Evolutionary conservation across 1,140 invertebrate genomes (phyloP), one percentile per base, ranked within the genome.

Genomic region (Musca domestica): DNA sequence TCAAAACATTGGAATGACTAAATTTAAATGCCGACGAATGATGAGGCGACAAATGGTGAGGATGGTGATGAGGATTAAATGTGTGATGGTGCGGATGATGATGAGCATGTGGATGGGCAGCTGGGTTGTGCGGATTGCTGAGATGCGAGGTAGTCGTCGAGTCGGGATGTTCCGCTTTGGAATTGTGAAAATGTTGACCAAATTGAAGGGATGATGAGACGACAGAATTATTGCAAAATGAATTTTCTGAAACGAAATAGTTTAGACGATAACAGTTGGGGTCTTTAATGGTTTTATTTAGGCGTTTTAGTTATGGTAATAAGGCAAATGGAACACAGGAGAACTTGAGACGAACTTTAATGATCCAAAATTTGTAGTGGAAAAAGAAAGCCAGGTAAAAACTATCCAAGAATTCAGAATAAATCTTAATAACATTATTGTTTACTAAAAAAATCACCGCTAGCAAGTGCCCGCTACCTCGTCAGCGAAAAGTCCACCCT

Each of bases 1-100:
- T 76, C 25, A 78, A 75, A 10, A 74, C 73, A 25, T 74, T 74
- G 34, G 34, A 41, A 67, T 79, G 77, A 23, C 74, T 77, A 17
- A 80, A 79, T 56, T 80, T 80, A 22, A 76, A 80, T 65, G 77
- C 69, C 1, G 69, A 64, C 19, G 41, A 48, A 9, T 61, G 56
- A 12, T 27, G 56, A 19, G 27, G 30, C 10, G 17, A 14, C 19
- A 20, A 19, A 23, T 65, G 12, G 6, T 69, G 69, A 0, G 58
- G n/a, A 6, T 54, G 22, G 51, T 70, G 65, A n/a, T 73, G 64
- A 70, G 74, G 63, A 71, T 79, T 65, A n/a, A 49, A 47, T n/a
- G 58, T 65, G 58, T 78, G 77, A 20, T 74, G 48, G 41, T 77
- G 74, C 1, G 67, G 23, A 49, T 71, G 69, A 49, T 78, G 77